Base-by-base conservation (phyloP, 2,113 vertebrate species). In the Prinia subflava region DNA sequence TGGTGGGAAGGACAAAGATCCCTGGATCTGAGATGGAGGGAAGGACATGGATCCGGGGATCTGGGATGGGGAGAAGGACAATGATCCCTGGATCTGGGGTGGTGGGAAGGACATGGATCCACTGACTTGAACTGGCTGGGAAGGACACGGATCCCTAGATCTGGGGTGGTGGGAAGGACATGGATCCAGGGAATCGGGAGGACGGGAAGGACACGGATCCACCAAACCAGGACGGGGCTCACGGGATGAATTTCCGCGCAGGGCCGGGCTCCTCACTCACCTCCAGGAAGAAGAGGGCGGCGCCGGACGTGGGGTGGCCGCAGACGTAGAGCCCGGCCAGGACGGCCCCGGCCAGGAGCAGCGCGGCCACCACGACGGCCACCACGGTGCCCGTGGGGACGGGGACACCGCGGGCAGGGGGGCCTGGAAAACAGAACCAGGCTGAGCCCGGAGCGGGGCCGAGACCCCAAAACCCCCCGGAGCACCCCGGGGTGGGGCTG, bases 261-360 rank as follows among this genome's bases (percentile, higher is more conserved):
- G 49, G 15, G 15, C 28, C 2, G 35, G 33, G 11, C 7, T 19
- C 13, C n/a, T 1, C 2, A 4, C 98, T 97, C 82, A 99, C 99
- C 99, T 99, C 98, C 25, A 99, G 98, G 98, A 99, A 98, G 98
- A 99, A 99, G 80, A 99, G 98, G 0, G 99, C 99, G 2, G 99
- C 98, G 0, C 95, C 97, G 42, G 98, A 98, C 10, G 98, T 98
- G 64, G 99, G 98, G 93, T 99, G 99, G 65, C 98, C 98, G 65
- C 98, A 98, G 97, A 99, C 98, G 97, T 99, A 99, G 50, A 99
- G 98, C 13, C 98, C 99, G 67, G 98, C 96, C 6, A 99, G 97
- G 92, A 99, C 97, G 53, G 99, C 78, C 20, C 95, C 96, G 0
- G 99, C 98, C 4, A 99, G 97, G 13, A 99, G 96, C 82, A 99